Evolutionary conservation across 2,113 vertebrate genomes (phyloP).

Genomic region (Candoia aspera): DNA sequence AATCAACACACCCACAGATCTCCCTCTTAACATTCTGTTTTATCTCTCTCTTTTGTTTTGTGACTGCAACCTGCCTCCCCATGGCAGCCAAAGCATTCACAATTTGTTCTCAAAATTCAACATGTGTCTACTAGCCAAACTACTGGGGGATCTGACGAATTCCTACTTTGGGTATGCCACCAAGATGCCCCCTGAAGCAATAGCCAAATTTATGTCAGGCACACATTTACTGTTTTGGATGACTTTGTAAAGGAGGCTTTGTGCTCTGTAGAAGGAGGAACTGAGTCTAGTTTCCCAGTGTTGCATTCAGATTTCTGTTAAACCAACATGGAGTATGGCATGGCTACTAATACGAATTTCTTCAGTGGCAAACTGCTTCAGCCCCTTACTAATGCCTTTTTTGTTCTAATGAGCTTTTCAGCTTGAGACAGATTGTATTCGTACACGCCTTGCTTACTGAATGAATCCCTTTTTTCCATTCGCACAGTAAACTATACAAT

Average conservation of each 20-base stretch:
- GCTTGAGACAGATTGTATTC: not conserved
- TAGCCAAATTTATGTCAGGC: not conserved
- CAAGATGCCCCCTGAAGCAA: not conserved
- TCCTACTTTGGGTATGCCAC: not conserved
- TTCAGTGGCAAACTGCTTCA: not conserved
- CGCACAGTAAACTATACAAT: not conserved
- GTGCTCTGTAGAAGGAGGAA: not conserved
- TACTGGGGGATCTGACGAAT: not conserved
- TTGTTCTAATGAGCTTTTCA: not conserved
- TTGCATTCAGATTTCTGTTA: not conserved
- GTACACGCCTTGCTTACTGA: not conserved
- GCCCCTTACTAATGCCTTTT: not conserved
- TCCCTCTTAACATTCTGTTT: not conserved
- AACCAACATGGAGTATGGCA: not conserved
- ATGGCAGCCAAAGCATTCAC: not conserved
- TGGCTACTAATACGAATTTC: not conserved
- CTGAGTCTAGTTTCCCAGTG: not conserved
- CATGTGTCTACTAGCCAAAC: not conserved
- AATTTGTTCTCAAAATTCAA: not conserved
- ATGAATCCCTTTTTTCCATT: not conserved
- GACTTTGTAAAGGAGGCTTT: not conserved
- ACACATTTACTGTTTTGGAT: not conserved
- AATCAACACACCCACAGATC: not conserved
- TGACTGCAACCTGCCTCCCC: not conserved
- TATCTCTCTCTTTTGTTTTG: not conserved